Evolutionary conservation across 2,797 vertebrate genomes (phyloP).

Genomic region (Myioborus melanocephalus): DNA sequence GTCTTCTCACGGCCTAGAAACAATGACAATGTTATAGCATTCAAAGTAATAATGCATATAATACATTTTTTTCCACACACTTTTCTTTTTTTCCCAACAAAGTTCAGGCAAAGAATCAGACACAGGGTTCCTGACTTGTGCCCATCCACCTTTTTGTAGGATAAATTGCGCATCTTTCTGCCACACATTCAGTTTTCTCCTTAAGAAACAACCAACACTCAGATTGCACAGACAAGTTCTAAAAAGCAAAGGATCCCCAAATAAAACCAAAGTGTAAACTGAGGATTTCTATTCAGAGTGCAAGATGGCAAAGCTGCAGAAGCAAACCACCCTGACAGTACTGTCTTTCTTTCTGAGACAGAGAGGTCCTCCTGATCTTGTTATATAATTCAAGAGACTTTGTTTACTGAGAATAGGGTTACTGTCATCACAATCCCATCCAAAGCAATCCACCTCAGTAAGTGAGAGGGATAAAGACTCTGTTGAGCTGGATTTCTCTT

Average conservation of each 20-base stretch:
- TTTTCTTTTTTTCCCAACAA: background rate
- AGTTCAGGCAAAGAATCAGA: background rate
- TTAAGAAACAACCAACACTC: background rate
- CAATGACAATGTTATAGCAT: slow-evolving; percentile 15
- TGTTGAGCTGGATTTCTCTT: slow-evolving; percentile 46
- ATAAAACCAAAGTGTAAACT: background rate
- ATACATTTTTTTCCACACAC: background rate
- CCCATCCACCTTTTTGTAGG: slow-evolving; percentile 79
- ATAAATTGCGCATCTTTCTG: slow-evolving; percentile 75
- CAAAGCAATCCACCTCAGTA: slow-evolving; percentile 73
- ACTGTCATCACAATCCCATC: slow-evolving; percentile 77
- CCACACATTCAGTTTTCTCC: slow-evolving; percentile 68
- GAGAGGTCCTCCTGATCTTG: slow-evolving; percentile 68
- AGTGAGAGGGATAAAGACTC: slow-evolving; percentile 66
- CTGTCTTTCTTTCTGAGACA: slow-evolving; percentile 58
- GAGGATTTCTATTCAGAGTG: slow-evolving; percentile 2
- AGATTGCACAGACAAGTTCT: background rate
- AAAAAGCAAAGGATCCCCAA: background rate
- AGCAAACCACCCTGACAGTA: slow-evolving; percentile 34
- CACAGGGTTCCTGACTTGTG: background rate
- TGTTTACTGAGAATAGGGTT: slow-evolving; percentile 77
- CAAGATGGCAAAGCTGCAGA: slow-evolving; percentile 28
- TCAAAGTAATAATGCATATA: background rate
- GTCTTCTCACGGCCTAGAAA: slow-evolving; percentile 84
- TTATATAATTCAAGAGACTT: slow-evolving; percentile 79